phyloP scores from a whole-genome alignment of 2,797 vertebrate species.

The Sphenodon punctatus region DNA sequence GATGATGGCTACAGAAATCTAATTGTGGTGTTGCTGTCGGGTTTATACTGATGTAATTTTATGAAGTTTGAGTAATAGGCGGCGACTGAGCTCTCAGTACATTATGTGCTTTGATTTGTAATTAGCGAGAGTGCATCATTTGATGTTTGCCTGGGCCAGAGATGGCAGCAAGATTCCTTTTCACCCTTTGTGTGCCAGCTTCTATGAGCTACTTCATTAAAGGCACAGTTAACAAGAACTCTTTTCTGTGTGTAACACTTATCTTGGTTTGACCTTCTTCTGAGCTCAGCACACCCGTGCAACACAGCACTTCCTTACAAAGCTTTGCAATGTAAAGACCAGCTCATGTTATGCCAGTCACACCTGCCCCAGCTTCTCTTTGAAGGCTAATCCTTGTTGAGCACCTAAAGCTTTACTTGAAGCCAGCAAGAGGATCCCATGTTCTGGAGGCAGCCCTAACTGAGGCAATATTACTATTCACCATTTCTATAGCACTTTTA shows the following conservation, averaged over 20 bases:
- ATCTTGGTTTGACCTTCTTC: neutral
- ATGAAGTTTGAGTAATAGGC: neutral
- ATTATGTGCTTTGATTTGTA: neutral
- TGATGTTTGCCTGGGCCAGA: neutral
- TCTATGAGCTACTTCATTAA: neutral
- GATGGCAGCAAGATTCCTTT: neutral
- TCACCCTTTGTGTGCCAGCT: neutral
- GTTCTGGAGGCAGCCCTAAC: neutral
- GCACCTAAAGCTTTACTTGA: slow-evolving; percentile 8
- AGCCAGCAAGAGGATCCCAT: neutral
- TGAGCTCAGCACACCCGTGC: neutral
- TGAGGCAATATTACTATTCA: too few species aligned
- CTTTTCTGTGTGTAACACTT: neutral
- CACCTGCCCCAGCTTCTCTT: neutral
- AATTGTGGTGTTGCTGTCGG: fast-evolving
- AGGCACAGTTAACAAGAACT: neutral
- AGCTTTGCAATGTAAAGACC: neutral
- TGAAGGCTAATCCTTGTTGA: slow-evolving; percentile 3
- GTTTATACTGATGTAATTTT: fast-evolving
- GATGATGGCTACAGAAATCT: neutral
- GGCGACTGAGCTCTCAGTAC: neutral
- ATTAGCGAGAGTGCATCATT: neutral
- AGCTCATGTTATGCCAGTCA: neutral
- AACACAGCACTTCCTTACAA: neutral
- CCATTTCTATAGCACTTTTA: too few species aligned